phyloP scores from a whole-genome alignment of 2,797 vertebrate genomes.

The Anguilla marmorata region DNA sequence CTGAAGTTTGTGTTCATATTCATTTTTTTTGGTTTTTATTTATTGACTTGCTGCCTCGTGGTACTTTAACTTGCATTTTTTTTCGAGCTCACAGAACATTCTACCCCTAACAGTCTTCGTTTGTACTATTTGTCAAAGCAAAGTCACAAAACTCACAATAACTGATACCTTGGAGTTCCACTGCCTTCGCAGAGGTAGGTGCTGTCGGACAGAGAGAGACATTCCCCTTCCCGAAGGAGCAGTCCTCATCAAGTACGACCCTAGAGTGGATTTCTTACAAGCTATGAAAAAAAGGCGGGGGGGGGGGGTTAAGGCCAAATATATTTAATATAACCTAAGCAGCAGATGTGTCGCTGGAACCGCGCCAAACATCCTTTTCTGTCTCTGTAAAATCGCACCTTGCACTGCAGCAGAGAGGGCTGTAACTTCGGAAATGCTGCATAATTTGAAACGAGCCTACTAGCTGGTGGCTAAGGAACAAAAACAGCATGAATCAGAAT shows the following conservation, averaged over 20 bases:
- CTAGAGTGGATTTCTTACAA: not conserved
- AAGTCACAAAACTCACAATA: not conserved
- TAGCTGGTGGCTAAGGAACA: not conserved
- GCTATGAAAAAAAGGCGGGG: not conserved
- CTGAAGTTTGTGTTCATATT: no score
- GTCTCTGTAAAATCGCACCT: not conserved
- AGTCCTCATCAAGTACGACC: not conserved
- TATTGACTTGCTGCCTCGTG: no score
- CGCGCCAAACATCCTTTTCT: not conserved
- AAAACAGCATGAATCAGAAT: not conserved
- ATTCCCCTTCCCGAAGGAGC: not conserved
- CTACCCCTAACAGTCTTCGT: no score
- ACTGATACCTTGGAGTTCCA: not conserved
- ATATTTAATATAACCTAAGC: not conserved
- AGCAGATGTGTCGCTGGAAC: not conserved
- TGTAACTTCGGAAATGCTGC: not conserved
- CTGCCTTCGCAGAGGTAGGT: not conserved
- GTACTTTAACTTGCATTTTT: no score
- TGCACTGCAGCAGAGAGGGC: not conserved
- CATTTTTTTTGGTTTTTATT: no score
- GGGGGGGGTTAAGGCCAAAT: not conserved
- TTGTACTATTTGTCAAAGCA: no score
- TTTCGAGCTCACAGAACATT: no score
- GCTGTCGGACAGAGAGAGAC: conserved; percentile 29
- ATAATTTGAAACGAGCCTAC: not conserved